Conservation (phyloP, 1,140 invertebrate genomes). For the Ceratina australensis region DNA sequence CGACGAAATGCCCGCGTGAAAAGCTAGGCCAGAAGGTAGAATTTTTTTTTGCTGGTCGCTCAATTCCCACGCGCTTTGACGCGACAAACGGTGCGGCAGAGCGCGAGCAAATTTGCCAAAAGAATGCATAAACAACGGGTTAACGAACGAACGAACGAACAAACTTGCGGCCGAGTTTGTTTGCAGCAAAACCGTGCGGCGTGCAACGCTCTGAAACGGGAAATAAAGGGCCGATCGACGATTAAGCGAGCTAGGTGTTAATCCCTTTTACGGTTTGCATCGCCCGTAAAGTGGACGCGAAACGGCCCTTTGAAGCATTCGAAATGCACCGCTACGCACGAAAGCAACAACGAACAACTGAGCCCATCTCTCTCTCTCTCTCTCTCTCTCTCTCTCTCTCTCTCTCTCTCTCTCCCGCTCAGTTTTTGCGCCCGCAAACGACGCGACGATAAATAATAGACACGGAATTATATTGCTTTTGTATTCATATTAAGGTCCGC, state of each 20-base stretch:
- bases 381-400: neutral
- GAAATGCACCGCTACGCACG: slow-evolving; percentile 45
- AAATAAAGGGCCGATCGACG: slow-evolving; percentile 56
- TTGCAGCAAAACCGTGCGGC: slow-evolving; percentile 35
- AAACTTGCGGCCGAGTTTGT: slow-evolving; percentile 37
- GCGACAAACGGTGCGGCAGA: slow-evolving; percentile 41
- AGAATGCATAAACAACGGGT: slow-evolving; percentile 54
- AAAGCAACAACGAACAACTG: neutral
- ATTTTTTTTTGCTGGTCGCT: slow-evolving; percentile 7
- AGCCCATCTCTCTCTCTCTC: neutral
- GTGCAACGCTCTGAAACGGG: slow-evolving; percentile 38
- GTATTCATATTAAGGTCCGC: slow-evolving; percentile 78
- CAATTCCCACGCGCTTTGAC: slow-evolving; percentile 53
- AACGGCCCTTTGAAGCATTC: slow-evolving; percentile 65
- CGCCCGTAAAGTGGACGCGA: slow-evolving; percentile 51
- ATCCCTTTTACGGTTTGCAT: slow-evolving; percentile 65
- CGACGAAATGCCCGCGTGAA: neutral
- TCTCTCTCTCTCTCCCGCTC: slow-evolving; percentile 13
- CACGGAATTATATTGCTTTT: slow-evolving; percentile 74
- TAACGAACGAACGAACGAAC: slow-evolving; percentile 40
- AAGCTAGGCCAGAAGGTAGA: neutral
- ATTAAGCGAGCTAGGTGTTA: slow-evolving; percentile 61
- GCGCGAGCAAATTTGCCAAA: slow-evolving; percentile 46
- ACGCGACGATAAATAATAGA: slow-evolving; percentile 76
- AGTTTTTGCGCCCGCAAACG: slow-evolving; percentile 54